phyloP scores from a whole-genome alignment of 2,888 invertebrate species.

The Flexamia atlantica region DNA sequence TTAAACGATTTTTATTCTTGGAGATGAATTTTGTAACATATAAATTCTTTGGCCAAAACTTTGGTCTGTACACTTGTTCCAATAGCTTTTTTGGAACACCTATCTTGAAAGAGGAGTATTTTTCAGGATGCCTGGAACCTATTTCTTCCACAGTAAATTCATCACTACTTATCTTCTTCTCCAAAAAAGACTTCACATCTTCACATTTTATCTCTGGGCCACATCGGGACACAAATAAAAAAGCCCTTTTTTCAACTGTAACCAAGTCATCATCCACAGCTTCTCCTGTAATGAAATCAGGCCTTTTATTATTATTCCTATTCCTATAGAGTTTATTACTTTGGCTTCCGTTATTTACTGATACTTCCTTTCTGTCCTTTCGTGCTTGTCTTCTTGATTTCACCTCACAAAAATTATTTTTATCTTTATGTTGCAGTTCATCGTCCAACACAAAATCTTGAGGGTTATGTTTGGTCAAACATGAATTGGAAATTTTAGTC shows the following conservation, averaged over 20 bases:
- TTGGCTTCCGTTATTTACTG: too few relatives aligned
- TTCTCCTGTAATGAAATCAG: background rate
- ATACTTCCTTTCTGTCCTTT: background rate
- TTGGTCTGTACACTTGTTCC: background rate
- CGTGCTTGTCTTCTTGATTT: too few relatives aligned
- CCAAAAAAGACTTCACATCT: background rate
- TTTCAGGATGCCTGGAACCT: background rate
- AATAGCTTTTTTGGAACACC: background rate
- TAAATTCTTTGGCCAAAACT: background rate
- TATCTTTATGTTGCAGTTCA: too few relatives aligned
- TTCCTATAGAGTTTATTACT: too few relatives aligned
- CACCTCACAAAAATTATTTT: background rate
- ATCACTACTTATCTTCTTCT: background rate
- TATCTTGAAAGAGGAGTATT: background rate
- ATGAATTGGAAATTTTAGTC: too few relatives aligned
- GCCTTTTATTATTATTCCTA: background rate
- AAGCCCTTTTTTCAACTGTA: background rate
- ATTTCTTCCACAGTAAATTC: background rate
- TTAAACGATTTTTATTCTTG: background rate
- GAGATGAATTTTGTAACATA: background rate
- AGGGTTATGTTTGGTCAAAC: too few relatives aligned
- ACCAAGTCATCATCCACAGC: background rate
- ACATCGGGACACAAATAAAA: background rate
- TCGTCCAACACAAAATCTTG: too few relatives aligned
- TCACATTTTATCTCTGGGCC: background rate